phyloP scores from a whole-genome alignment of 1,140 invertebrate species.

The Drosophila orena region DNA sequence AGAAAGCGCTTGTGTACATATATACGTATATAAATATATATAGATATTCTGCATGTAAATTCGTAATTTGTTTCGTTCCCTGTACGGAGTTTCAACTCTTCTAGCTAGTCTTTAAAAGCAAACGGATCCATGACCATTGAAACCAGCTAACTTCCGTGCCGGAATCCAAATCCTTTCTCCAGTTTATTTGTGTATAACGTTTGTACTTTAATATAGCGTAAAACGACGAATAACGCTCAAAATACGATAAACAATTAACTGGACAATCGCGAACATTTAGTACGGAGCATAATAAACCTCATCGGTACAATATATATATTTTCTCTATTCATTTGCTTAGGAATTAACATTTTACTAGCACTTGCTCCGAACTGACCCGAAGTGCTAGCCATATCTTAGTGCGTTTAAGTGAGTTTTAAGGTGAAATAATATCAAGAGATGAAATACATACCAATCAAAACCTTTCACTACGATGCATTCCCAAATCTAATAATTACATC shows the following conservation, averaged over 20 bases:
- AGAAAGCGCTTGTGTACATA: conserved; percentile 23
- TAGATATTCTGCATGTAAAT: conserved; percentile 62
- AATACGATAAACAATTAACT: conserved; percentile 57
- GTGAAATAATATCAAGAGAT: conserved; percentile 8
- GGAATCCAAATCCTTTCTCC: neutral
- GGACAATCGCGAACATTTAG: conserved; percentile 47
- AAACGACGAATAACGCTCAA: conserved; percentile 35
- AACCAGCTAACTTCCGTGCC: conserved; percentile 23
- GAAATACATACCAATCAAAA: conserved; percentile 74
- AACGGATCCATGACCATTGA: conserved; percentile 40
- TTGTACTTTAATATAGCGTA: conserved; percentile 20
- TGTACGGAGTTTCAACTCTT: conserved; percentile 44
- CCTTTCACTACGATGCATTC: conserved; percentile 70
- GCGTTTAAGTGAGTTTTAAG: neutral
- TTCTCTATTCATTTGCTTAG: neutral
- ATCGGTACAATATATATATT: neutral
- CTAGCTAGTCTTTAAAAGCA: conserved; percentile 49
- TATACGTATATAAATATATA: conserved; percentile 49
- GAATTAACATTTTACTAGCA: conserved; percentile 8
- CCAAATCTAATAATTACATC: conserved; percentile 53
- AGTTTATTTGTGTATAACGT: conserved; percentile 15
- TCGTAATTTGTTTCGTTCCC: conserved; percentile 56
- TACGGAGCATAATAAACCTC: conserved; percentile 36
- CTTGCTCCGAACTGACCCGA: neutral
- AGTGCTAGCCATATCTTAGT: neutral